A percentile compares a stretch with the other conserved stretches of the same genome.
Evolutionary conservation across 1,140 invertebrate species (phyloP).

Genomic region (Chrysopa pallens): DNA sequence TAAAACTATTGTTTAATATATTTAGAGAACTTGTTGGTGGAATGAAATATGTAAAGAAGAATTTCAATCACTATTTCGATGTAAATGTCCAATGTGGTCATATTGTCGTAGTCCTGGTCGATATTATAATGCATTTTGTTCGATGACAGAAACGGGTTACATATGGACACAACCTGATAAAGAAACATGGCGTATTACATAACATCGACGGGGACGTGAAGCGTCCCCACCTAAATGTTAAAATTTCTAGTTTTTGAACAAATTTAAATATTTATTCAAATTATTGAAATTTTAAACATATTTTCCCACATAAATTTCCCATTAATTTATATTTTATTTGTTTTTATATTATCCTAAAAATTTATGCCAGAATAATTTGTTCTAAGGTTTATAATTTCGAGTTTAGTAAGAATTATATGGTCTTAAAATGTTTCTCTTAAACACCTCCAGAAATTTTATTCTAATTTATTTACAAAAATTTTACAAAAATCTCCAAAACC

Average conservation of each 20-base stretch:
- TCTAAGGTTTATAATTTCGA: no score
- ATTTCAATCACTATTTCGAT: slow-evolving; percentile 69
- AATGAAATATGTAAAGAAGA: slow-evolving; percentile 85
- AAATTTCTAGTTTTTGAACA: background rate
- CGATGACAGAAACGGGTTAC: slow-evolving; percentile 77
- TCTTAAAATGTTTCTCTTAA: no score
- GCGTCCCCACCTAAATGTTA: background rate
- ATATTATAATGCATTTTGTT: slow-evolving; percentile 80
- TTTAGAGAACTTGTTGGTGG: slow-evolving; percentile 78
- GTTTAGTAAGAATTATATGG: no score
- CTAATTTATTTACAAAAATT: no score
- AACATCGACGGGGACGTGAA: slow-evolving; percentile 3
- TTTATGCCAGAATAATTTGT: no score
- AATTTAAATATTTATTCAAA: background rate
- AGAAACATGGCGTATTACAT: slow-evolving; percentile 21
- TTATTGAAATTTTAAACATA: no score
- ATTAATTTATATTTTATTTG: no score
- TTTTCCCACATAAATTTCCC: no score
- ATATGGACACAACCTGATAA: slow-evolving; percentile 65
- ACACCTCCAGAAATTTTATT: no score
- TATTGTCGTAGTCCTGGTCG: slow-evolving; percentile 71
- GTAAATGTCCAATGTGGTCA: slow-evolving; percentile 71
- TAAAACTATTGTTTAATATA: slow-evolving; percentile 8
- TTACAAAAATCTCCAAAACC: no score
- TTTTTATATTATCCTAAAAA: no score